Conservation (phyloP, 2,797 vertebrate genomes). For the Nannoperca obscura region DNA sequence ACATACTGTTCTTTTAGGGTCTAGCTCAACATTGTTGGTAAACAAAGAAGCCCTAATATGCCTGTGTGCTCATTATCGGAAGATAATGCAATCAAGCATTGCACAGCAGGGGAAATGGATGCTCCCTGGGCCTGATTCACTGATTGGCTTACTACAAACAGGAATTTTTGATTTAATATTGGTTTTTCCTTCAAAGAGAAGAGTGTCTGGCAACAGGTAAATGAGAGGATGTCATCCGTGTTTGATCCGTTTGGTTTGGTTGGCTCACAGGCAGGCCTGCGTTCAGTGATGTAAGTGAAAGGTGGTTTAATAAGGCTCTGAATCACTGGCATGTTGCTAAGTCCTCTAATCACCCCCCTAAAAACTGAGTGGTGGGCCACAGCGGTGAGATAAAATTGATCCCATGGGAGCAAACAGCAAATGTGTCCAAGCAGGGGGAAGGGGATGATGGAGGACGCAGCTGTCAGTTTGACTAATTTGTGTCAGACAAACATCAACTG, state of each 20-base stretch:
- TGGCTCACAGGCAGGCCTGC: conserved; percentile 24
- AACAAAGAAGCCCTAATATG: conserved; percentile 46
- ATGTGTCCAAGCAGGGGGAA: neutral
- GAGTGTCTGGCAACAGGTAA: conserved; percentile 52
- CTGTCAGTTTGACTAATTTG: conserved; percentile 21
- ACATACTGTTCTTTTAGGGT: conserved; percentile 48
- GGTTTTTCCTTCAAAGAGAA: conserved; percentile 60
- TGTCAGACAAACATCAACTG: conserved; percentile 20
- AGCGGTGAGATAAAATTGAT: conserved; percentile 29
- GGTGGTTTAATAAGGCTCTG: conserved; percentile 48
- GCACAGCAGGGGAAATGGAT: conserved; percentile 55
- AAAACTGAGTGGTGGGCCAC: conserved; percentile 13
- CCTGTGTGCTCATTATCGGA: conserved; percentile 34
- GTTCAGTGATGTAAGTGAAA: conserved; percentile 43
- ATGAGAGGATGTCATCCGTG: conserved; percentile 36
- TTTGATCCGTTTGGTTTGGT: conserved; percentile 59
- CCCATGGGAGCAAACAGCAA: conserved; percentile 23
- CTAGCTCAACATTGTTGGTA: conserved; percentile 23
- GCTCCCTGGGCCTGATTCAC: conserved; percentile 32
- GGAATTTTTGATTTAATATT: conserved; percentile 40
- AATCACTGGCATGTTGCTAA: conserved; percentile 46
- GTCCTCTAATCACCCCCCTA: conserved; percentile 28
- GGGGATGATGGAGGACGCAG: conserved; percentile 13
- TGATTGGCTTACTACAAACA: conserved; percentile 67
- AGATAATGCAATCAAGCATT: conserved; percentile 67